phyloP scores from a whole-genome alignment of 1,140 invertebrate species.

The Manduca sexta region DNA sequence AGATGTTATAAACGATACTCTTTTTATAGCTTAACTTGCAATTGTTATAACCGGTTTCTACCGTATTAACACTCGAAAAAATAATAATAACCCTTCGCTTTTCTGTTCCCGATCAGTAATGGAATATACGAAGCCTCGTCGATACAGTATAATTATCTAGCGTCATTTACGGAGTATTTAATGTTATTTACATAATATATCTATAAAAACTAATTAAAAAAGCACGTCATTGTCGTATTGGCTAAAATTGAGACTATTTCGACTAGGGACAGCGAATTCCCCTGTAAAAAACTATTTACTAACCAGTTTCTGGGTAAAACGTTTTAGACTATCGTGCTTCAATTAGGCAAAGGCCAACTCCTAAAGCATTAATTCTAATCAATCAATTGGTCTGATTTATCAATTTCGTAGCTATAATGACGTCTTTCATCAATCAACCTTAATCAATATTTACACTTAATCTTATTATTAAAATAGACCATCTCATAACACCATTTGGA shows the following conservation, averaged over 20 bases:
- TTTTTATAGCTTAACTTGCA: too few relatives aligned
- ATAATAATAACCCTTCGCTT: too few relatives aligned
- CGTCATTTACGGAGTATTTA: constrained; percentile 1
- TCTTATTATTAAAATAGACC: constrained; percentile 43
- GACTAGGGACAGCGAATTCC: too few relatives aligned
- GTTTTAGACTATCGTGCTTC: too few relatives aligned
- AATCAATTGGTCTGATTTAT: background rate
- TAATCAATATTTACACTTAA: constrained; percentile 37
- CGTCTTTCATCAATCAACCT: constrained; percentile 17
- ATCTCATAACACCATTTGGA: constrained; percentile 29
- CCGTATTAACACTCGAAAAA: too few relatives aligned
- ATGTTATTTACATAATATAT: constrained; percentile 1
- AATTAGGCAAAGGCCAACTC: too few relatives aligned
- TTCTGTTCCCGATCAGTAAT: too few relatives aligned
- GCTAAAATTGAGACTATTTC: background rate
- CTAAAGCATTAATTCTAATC: background rate
- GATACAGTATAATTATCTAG: background rate
- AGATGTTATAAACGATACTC: too few relatives aligned
- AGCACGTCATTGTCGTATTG: constrained; percentile 2
- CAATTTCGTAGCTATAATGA: background rate
- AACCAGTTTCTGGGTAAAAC: too few relatives aligned
- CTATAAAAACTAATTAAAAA: constrained; percentile 1
- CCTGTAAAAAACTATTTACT: too few relatives aligned
- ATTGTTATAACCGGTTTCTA: too few relatives aligned
- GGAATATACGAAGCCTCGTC: background rate